Evolutionary conservation across 2,888 invertebrate species (phyloP).

Genomic region (Microplitis deprimator): DNA sequence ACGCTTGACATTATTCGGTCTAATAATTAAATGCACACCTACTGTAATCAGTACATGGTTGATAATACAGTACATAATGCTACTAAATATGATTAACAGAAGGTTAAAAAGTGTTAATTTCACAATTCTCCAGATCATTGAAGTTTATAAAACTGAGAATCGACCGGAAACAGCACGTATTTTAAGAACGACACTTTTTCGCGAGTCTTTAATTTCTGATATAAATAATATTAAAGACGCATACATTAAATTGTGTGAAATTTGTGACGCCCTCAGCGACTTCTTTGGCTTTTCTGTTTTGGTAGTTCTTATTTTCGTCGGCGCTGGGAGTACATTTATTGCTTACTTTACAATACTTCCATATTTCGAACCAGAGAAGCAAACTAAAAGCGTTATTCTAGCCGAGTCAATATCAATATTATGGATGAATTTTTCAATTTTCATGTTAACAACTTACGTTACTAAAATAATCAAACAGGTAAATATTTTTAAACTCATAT

Average conservation of each 20-base stretch:
- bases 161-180: background rate
- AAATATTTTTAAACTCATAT: background rate
- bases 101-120: background rate
- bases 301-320: background rate
- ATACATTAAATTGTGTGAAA: background rate
- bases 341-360: too few species aligned
- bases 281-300: background rate
- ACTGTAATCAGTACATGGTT: background rate
- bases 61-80: background rate
- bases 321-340: too few species aligned
- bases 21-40: too few species aligned
- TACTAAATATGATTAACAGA: background rate
- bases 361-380: too few species aligned
- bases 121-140: background rate
- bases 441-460: background rate
- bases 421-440: background rate
- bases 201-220: background rate
- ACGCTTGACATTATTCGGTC: too few species aligned
- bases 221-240: background rate
- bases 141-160: background rate
- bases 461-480: background rate
- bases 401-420: background rate
- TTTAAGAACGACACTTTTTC: background rate
- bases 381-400: background rate
- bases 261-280: background rate